A percentile compares a stretch with the other conserved stretches of the same genome.
These are phyloP conservation scores for Parapristionchus giblindavisi DNA, from an alignment of 2,888 invertebrate species.

Conservation along the genomic window DNA sequence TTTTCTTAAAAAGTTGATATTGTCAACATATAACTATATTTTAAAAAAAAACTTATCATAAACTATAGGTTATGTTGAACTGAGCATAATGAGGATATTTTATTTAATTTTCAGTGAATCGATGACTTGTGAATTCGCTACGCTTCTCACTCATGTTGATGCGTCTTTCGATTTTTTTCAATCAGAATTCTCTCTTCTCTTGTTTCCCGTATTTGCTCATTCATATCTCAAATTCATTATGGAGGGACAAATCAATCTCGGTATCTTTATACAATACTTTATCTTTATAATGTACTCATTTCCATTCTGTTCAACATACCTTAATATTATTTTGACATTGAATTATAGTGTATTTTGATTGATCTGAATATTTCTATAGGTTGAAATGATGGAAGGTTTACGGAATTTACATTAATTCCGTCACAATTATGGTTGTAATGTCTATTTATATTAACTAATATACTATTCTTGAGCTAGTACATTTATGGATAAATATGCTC, in stretches of 20 bases:
- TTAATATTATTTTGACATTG: too few relatives aligned
- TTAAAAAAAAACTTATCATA: not conserved
- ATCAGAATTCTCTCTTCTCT: constrained; percentile 48
- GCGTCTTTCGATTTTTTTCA: constrained; percentile 45
- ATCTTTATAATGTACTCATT: too few relatives aligned
- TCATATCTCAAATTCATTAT: constrained; percentile 44
- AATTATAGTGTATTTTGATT: too few relatives aligned
- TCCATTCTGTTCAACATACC: too few relatives aligned
- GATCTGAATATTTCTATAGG: too few relatives aligned
- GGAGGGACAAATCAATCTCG: constrained; percentile 19
- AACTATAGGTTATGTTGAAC: not conserved
- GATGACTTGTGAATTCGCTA: constrained; percentile 50
- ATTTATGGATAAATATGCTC: constrained; percentile 30
- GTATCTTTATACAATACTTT: not conserved
- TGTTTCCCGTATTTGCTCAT: constrained; percentile 57
- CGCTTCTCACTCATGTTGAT: constrained; percentile 52
- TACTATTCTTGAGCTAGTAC: too few relatives aligned
- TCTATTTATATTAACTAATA: too few relatives aligned
- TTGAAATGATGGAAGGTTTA: too few relatives aligned
- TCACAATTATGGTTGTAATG: too few relatives aligned
- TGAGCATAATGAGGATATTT: not conserved
- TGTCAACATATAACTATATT: not conserved
- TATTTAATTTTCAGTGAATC: constrained; percentile 27
- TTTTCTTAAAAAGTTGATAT: not conserved
- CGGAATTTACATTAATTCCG: too few relatives aligned